Conservation (phyloP, 2,797 vertebrate species). For the Lacerta bilineata region DNA sequence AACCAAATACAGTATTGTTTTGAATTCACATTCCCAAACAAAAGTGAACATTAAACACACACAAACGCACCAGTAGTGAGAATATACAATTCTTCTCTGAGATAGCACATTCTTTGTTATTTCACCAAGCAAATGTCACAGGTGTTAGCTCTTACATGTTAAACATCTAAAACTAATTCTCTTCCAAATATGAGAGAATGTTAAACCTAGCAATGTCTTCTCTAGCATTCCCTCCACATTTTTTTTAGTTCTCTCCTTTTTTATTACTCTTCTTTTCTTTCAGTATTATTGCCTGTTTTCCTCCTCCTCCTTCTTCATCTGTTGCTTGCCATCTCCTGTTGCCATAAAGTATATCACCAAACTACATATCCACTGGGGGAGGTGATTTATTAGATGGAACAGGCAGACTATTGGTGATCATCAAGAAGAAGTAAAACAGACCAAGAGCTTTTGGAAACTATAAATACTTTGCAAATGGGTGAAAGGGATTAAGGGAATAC, state of each 20-base stretch:
- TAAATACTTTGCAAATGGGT: slow-evolving; percentile 47
- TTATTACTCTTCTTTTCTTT: background rate
- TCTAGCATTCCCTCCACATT: background rate
- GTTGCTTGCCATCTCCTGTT: slow-evolving; percentile 25
- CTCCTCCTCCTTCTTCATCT: background rate
- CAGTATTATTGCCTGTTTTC: slow-evolving; percentile 4
- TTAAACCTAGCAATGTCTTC: background rate
- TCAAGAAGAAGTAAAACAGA: slow-evolving; percentile 43
- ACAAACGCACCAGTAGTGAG: background rate
- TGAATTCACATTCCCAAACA: background rate
- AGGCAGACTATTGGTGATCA: slow-evolving; percentile 17
- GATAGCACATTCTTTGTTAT: background rate
- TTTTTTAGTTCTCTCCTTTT: background rate
- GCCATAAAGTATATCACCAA: slow-evolving; percentile 21
- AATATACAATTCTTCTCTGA: background rate
- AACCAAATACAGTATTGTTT: background rate
- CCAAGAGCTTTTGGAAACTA: slow-evolving; percentile 25
- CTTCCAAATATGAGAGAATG: background rate
- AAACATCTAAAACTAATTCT: background rate
- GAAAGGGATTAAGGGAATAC: slow-evolving; percentile 17
- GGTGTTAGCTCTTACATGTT: background rate
- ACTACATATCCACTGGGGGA: background rate
- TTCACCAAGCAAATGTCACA: background rate
- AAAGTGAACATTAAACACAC: background rate
- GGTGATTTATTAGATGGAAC: slow-evolving; percentile 43